phyloP scores from a whole-genome alignment of 2,113 vertebrate genomes.

The Cygnus atratus region DNA sequence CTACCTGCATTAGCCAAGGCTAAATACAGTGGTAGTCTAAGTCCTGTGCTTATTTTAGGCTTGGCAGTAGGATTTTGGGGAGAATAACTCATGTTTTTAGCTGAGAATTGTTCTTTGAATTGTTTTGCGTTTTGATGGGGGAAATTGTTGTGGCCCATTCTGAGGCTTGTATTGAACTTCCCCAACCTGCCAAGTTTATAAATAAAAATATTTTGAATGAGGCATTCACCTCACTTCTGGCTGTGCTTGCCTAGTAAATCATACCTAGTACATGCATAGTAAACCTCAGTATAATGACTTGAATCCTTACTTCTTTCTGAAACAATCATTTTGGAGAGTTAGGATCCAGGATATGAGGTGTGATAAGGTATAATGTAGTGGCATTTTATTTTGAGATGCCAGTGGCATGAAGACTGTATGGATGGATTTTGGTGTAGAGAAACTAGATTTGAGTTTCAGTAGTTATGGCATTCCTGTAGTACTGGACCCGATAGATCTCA shows the following conservation, averaged over 20 bases:
- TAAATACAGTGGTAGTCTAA: background rate
- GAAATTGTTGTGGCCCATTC: background rate
- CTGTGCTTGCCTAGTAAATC: background rate
- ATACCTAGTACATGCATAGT: accelerated
- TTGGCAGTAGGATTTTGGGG: background rate
- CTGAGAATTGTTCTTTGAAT: background rate
- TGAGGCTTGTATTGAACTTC: background rate
- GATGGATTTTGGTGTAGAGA: background rate
- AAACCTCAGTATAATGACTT: background rate
- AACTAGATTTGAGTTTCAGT: background rate
- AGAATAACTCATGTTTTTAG: background rate
- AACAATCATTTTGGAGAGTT: background rate
- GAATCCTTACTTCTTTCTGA: background rate
- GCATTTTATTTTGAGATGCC: background rate
- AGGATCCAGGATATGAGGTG: background rate
- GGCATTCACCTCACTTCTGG: background rate
- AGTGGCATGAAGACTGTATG: background rate
- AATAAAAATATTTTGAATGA: background rate
- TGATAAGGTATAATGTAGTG: background rate
- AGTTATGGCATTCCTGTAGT: background rate
- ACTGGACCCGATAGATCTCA: background rate
- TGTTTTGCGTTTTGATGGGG: background rate
- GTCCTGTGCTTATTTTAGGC: background rate
- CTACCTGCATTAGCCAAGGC: background rate
- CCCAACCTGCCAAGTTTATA: background rate